Conservation (phyloP, 2,113 vertebrate genomes). For the Gyps fulvus region DNA sequence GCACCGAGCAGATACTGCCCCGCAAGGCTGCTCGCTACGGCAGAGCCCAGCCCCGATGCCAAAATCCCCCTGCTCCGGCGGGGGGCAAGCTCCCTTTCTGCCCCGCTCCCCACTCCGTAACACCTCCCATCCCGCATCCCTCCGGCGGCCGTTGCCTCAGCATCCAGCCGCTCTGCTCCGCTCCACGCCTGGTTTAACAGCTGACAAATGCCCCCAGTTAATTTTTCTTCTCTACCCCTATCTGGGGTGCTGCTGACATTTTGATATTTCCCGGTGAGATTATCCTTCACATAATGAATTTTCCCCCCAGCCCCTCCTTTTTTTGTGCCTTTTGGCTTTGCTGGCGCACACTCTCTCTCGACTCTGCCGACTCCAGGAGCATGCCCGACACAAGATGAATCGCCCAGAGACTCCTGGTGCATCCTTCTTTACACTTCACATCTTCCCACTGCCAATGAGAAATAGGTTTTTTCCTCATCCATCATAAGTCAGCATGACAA, state of each 20-base stretch:
- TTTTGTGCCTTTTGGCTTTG: neutral
- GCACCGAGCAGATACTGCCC: fast-evolving
- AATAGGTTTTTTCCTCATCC: conserved; percentile 75
- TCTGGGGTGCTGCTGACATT: conserved; percentile 62
- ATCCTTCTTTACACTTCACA: conserved; percentile 74
- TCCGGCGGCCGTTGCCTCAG: neutral
- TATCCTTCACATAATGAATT: conserved; percentile 69
- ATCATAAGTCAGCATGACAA: conserved; percentile 74
- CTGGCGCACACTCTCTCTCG: neutral
- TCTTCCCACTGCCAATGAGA: conserved; percentile 62
- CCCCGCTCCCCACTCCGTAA: neutral
- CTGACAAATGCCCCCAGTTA: conserved; percentile 59
- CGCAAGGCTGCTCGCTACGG: fast-evolving
- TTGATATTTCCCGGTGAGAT: conserved; percentile 66
- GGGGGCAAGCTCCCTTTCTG: neutral
- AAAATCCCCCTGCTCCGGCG: neutral
- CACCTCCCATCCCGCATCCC: neutral
- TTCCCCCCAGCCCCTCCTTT: neutral
- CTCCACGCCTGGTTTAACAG: conserved; percentile 60
- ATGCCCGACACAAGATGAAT: conserved; percentile 63
- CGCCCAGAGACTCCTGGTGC: conserved; percentile 45
- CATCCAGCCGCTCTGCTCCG: neutral
- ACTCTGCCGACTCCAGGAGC: neutral
- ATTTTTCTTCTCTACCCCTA: neutral
- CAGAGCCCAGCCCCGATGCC: neutral